phyloP scores from a whole-genome alignment of 2,888 invertebrate genomes.

The Pycnomerus fuliginosus region DNA sequence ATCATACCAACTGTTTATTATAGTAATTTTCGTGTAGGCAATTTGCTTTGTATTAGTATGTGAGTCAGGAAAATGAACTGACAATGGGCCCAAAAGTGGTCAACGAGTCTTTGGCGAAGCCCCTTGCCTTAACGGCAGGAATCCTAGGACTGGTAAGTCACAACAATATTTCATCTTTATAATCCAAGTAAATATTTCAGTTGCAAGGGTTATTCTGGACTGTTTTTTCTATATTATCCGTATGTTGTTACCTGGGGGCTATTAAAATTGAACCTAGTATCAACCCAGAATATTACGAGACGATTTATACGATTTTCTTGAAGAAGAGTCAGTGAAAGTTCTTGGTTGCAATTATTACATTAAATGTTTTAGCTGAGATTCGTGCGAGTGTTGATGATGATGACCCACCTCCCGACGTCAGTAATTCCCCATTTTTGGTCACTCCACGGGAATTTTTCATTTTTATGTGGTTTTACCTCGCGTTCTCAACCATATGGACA shows the following conservation, averaged over 20 bases:
- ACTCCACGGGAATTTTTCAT: conserved; percentile 7
- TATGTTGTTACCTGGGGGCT: conserved; percentile 2
- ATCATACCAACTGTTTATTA: too few species aligned
- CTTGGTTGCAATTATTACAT: neutral
- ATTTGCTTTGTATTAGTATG: too few species aligned
- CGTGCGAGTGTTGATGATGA: too few species aligned
- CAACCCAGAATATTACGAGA: neutral
- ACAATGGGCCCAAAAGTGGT: conserved; percentile 1
- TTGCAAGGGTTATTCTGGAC: conserved; percentile 9
- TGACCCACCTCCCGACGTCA: neutral
- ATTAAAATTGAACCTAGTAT: neutral
- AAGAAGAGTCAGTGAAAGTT: neutral
- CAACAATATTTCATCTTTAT: neutral
- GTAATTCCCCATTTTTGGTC: neutral
- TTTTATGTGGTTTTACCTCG: conserved; percentile 11
- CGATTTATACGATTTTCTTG: conserved; percentile 4
- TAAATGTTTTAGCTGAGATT: neutral
- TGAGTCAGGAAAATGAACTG: too few species aligned
- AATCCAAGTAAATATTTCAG: conserved; percentile 1
- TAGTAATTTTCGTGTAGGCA: too few species aligned
- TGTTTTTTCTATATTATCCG: conserved; percentile 1
- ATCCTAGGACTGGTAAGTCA: conserved; percentile 6
- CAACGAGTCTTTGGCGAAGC: conserved; percentile 3
- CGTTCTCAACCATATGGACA: conserved; percentile 5
- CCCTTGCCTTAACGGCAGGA: conserved; percentile 4